phyloP scores from a whole-genome alignment of 2,888 invertebrate genomes.

The Acronicta leporina region DNA sequence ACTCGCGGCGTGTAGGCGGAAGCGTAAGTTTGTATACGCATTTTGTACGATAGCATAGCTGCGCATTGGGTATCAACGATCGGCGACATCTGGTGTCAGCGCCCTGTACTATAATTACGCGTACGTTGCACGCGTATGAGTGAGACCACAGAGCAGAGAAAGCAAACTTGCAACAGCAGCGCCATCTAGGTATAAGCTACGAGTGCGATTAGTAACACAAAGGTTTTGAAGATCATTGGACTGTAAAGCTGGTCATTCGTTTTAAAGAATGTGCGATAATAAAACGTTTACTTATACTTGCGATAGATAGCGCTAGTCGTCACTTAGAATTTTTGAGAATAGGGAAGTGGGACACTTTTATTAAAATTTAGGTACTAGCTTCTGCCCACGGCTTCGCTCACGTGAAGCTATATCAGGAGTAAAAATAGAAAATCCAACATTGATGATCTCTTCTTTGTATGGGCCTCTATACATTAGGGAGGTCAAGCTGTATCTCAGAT shows the following conservation, averaged over 20 bases:
- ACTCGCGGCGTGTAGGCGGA: slow-evolving; percentile 55
- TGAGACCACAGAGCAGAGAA: too few relatives aligned
- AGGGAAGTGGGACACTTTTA: too few relatives aligned
- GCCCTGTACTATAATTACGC: neutral
- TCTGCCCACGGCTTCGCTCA: too few relatives aligned
- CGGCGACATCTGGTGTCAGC: slow-evolving; percentile 35
- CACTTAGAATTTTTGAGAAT: neutral
- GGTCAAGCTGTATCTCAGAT: too few relatives aligned
- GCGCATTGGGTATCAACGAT: slow-evolving; percentile 34
- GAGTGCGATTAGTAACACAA: neutral
- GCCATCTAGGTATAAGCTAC: slow-evolving; percentile 25
- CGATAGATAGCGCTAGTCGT: neutral
- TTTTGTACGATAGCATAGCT: slow-evolving; percentile 41
- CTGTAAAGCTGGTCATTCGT: neutral
- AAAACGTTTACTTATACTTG: neutral
- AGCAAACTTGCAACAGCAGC: neutral
- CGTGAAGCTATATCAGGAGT: too few relatives aligned
- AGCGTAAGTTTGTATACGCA: slow-evolving; percentile 53
- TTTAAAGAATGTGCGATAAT: neutral
- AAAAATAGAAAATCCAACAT: too few relatives aligned
- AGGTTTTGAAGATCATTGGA: neutral
- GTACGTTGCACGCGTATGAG: too few relatives aligned
- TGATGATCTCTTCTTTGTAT: too few relatives aligned
- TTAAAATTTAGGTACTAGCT: too few relatives aligned
- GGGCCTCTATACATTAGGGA: too few relatives aligned